Percentiles rank a stretch among this genome's conserved stretches.
These are phyloP conservation scores for Trachelus tabidus DNA, from an alignment of 2,888 invertebrate genomes.

Conservation along the genomic window DNA sequence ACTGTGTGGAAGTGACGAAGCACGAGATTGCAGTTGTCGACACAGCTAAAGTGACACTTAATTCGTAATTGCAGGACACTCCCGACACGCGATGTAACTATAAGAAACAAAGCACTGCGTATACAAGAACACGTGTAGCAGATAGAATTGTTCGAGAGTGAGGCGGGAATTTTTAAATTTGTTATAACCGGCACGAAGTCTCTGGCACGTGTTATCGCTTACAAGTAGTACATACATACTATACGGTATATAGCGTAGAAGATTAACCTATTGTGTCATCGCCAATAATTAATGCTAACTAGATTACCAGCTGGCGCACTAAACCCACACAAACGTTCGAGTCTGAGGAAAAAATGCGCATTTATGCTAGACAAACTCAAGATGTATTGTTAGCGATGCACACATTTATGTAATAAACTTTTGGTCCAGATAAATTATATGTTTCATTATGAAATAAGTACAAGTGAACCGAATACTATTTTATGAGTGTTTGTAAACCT, in stretches of 20 bases:
- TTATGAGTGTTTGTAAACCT: background rate
- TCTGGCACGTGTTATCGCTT: constrained; percentile 30
- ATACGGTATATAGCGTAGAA: background rate
- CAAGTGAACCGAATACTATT: background rate
- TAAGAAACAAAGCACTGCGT: background rate
- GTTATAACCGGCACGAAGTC: background rate
- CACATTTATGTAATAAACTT: background rate
- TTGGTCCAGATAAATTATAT: background rate
- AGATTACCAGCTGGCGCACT: constrained; percentile 16
- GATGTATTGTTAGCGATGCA: background rate
- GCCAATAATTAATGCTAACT: constrained; percentile 36
- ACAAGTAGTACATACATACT: constrained; percentile 13
- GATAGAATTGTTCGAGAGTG: background rate
- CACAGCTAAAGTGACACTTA: background rate
- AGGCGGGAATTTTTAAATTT: background rate
- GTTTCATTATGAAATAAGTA: background rate
- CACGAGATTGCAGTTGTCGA: constrained; percentile 2
- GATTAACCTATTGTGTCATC: constrained; percentile 31
- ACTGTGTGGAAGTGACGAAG: constrained; percentile 24
- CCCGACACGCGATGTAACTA: background rate
- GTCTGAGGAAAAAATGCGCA: background rate
- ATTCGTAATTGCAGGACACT: background rate
- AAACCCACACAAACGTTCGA: background rate
- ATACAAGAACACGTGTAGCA: background rate
- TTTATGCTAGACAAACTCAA: background rate